phyloP scores from a whole-genome alignment of 1,140 invertebrate species.

The Sycophila sp. region DNA sequence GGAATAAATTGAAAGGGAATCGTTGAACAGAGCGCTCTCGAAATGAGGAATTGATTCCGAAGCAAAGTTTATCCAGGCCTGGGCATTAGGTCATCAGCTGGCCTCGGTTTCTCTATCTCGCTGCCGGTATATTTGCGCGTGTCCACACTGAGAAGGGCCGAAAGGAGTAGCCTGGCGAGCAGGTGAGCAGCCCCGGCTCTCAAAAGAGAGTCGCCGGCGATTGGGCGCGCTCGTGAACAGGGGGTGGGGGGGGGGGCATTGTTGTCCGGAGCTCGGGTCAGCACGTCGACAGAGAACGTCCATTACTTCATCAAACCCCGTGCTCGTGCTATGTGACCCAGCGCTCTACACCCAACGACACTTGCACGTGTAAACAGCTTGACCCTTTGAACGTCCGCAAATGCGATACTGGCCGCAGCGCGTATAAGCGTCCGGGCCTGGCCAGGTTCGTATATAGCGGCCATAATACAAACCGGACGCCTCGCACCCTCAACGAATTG shows the following conservation, averaged over 20 bases:
- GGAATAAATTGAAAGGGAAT: background rate
- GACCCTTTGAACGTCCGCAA: background rate
- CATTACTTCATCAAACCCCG: conserved; percentile 36
- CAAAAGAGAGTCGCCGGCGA: background rate
- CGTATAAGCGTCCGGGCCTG: too few relatives aligned
- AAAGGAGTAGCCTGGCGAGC: background rate
- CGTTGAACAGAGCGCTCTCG: background rate
- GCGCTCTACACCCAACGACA: background rate
- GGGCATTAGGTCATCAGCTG: background rate
- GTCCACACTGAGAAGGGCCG: background rate
- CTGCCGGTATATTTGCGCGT: background rate
- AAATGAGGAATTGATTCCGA: background rate
- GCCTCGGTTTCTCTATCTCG: too few relatives aligned
- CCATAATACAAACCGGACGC: too few relatives aligned
- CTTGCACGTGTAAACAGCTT: conserved; percentile 19
- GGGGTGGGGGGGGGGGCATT: background rate
- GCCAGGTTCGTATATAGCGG: too few relatives aligned
- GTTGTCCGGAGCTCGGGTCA: conserved; percentile 3
- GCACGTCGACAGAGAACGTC: conserved; percentile 31
- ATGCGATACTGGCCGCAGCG: too few relatives aligned
- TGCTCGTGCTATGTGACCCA: background rate
- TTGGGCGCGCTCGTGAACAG: background rate
- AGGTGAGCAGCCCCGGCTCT: background rate
- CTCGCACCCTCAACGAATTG: too few relatives aligned
- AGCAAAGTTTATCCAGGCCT: background rate